These are phyloP conservation scores for Lepus timidus DNA, from an alignment of 2,113 vertebrate species.

Conservation along the genomic window DNA sequence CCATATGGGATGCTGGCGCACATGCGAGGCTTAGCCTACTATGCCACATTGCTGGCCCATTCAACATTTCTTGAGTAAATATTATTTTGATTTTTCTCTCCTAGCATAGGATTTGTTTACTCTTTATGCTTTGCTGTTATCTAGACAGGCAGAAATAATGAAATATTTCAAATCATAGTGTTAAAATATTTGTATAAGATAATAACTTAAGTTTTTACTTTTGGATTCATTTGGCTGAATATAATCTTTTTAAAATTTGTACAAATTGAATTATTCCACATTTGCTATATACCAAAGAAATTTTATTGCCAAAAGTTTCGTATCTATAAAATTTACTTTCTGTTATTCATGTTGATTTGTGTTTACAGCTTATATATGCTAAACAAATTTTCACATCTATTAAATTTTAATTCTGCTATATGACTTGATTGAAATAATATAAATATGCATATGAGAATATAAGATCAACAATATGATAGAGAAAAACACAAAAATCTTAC, in stretches of 20 bases:
- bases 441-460: not conserved
- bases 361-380: not conserved
- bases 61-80: not conserved
- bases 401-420: constrained; percentile 12
- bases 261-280: not conserved
- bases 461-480: not conserved
- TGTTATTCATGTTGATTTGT: not conserved
- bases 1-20: no score
- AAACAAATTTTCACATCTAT: not conserved
- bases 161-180: not conserved
- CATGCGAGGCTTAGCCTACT: no score
- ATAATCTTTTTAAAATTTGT: not conserved
- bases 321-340: not conserved
- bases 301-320: not conserved
- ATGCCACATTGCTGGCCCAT: no score
- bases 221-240: not conserved
- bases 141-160: not conserved
- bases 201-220: not conserved
- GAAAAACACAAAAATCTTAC: not conserved
- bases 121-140: not conserved
- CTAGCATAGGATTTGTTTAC: not conserved
- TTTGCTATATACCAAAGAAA: not conserved
- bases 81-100: not conserved
- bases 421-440: not conserved
- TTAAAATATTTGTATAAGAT: not conserved